Base-by-base conservation (phyloP, 2,888 invertebrate species). In the Dynastes maya region DNA sequence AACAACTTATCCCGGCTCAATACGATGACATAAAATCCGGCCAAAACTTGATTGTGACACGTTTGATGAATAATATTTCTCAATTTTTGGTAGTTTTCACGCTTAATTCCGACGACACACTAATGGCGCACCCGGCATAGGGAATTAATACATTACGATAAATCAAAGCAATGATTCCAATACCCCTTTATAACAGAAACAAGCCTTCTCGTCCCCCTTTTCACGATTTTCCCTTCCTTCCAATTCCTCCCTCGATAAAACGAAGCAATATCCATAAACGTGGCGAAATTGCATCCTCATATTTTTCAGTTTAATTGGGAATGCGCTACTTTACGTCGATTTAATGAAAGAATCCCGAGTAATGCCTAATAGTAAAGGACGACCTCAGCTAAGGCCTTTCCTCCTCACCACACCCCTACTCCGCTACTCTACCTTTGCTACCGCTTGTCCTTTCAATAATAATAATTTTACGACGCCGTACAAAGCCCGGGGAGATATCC, bases 221-320 rank as follows among this genome's bases (percentile, higher is more conserved):
- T 37, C 32, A 37, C 32, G 32, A 37, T 37, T 37, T 45, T 45
- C 45, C 8, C 11, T 8, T 45, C 11, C 11, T 45, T 11, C 45
- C 45, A 45, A 45, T 45, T 45, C 45, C 45, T 37, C 37, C 45
- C 8, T 45, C 53, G 13, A n/a, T 53, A 53, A 53, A 53, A 53
- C 13, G 16, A n/a, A 13, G 53, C 53, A 16, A 53, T 53, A 53
- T 53, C 53, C 53, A 53, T 53, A 53, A 53, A 53, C 53, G 53
- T 45, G 16, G 6, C n/a, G 16, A 53, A 53, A 53, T 53, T 53
- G 53, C 53, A 53, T 53, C 53, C 53, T 53, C 53, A n/a, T 53
- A 53, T 63, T 63, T 65, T 65, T 65, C 65, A 40, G 65, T 65
- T 65, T 65, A 65, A 65, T 65, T 65, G 40, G 32, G 13, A 65